These are phyloP conservation scores for Encarsia formosa DNA, from an alignment of 2,888 invertebrate species.

Conservation along the genomic window DNA sequence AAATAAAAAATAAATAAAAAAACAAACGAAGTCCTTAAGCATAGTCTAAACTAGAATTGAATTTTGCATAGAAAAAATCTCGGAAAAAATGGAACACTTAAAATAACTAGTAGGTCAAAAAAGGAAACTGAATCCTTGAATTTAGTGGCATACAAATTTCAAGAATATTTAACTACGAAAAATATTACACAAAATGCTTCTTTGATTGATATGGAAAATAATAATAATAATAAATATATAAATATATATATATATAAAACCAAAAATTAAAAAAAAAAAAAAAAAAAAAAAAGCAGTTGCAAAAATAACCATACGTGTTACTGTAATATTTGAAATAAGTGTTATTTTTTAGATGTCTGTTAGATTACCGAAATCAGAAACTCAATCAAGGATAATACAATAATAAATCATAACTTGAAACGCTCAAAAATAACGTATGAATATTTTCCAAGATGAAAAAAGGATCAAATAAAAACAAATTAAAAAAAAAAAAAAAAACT, in stretches of 20 bases:
- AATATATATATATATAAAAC: conserved; percentile 5
- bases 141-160: conserved; percentile 32
- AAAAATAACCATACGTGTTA: too few species aligned
- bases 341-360: conserved; percentile 53
- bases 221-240: not conserved
- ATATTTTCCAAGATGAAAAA: too few species aligned
- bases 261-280: conserved; percentile 38
- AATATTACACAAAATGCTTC: conserved; percentile 8
- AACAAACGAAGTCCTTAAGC: too few species aligned
- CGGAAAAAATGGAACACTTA: conserved; percentile 11
- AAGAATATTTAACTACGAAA: too few species aligned
- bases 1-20: conserved; percentile 4
- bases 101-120: conserved; percentile 24
- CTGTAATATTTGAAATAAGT: conserved; percentile 48
- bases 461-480: too few species aligned
- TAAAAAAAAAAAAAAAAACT: too few species aligned
- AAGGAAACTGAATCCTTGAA: conserved; percentile 26
- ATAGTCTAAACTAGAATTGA: conserved; percentile 6
- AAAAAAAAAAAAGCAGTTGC: conserved; percentile 45
- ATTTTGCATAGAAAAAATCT: not conserved
- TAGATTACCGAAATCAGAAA: conserved; percentile 50
- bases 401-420: conserved; percentile 31
- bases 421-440: too few species aligned
- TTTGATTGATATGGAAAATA: not conserved
- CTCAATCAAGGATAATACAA: conserved; percentile 38